Conservation (phyloP, 2,113 vertebrate species). For the Bucco capensis region DNA sequence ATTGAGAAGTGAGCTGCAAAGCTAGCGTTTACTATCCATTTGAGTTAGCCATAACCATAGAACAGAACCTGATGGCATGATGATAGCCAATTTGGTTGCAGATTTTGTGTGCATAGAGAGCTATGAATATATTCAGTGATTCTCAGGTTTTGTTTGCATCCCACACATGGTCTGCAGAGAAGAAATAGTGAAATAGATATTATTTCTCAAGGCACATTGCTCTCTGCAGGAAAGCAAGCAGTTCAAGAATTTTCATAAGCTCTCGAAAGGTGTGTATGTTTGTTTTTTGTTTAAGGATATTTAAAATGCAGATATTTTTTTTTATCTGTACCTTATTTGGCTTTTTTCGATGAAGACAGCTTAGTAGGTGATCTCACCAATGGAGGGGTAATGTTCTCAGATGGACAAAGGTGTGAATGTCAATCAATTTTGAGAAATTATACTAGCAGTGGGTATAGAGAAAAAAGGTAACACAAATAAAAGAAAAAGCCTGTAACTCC, state of each 20-base stretch:
- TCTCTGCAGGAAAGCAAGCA: not conserved
- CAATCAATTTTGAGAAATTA: not conserved
- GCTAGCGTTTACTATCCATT: not conserved
- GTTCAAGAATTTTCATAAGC: not conserved
- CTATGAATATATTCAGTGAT: not conserved
- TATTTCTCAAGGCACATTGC: not conserved
- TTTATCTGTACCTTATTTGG: not conserved
- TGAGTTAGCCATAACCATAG: not conserved
- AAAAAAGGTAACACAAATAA: not conserved
- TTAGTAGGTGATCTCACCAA: not conserved
- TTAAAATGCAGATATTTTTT: not conserved
- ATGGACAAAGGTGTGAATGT: not conserved
- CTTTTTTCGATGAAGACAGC: not conserved
- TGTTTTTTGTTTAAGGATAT: not conserved
- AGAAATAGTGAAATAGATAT: not conserved
- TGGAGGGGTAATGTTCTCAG: not conserved
- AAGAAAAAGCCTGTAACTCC: not conserved
- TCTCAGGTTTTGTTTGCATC: not conserved
- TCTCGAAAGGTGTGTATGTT: not conserved
- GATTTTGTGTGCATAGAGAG: not conserved
- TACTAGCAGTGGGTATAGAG: not conserved
- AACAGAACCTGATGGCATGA: not conserved
- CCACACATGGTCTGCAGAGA: not conserved
- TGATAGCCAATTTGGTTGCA: not conserved
- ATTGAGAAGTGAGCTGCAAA: conserved; percentile 7